Evolutionary conservation across 2,888 invertebrate species (phyloP).

Genomic region (Mythimna albipuncta): DNA sequence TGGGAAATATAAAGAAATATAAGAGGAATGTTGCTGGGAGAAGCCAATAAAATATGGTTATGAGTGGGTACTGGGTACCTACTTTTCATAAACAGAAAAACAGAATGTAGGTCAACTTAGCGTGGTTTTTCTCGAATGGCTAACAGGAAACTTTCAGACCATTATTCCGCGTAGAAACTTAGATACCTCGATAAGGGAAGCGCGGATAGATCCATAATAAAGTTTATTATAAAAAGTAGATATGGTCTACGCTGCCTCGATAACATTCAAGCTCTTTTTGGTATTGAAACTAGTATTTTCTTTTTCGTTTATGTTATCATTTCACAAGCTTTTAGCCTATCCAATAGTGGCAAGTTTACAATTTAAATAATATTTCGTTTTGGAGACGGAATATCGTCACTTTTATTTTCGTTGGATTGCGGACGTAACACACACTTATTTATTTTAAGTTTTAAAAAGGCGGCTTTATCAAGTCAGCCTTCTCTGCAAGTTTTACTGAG

Average conservation of each 20-base stretch:
- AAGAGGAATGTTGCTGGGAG: constrained; percentile 56
- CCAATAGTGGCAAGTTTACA: too few species aligned
- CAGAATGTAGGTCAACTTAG: constrained; percentile 59
- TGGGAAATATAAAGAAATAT: constrained; percentile 59
- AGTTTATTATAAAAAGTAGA: constrained; percentile 36
- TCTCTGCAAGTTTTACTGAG: too few species aligned
- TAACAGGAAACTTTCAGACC: constrained; percentile 52
- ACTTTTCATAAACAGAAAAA: constrained; percentile 55
- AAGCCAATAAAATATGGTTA: constrained; percentile 67
- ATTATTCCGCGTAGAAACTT: constrained; percentile 44
- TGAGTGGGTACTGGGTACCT: constrained; percentile 43
- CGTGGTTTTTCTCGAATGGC: constrained; percentile 43
- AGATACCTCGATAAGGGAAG: constrained; percentile 43
- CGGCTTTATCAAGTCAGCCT: too few species aligned
- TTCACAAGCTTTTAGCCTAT: too few species aligned
- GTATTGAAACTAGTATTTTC: too few species aligned
- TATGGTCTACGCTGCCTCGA: neutral
- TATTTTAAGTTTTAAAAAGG: too few species aligned
- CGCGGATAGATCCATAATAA: constrained; percentile 29
- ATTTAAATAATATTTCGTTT: too few species aligned
- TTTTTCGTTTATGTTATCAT: too few species aligned
- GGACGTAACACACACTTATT: too few species aligned
- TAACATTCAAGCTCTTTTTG: neutral
- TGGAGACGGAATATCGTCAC: too few species aligned
- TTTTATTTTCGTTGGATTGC: too few species aligned